These are phyloP conservation scores for Sprattus sprattus DNA, from an alignment of 2,113 vertebrate genomes.

Conservation along the genomic window DNA sequence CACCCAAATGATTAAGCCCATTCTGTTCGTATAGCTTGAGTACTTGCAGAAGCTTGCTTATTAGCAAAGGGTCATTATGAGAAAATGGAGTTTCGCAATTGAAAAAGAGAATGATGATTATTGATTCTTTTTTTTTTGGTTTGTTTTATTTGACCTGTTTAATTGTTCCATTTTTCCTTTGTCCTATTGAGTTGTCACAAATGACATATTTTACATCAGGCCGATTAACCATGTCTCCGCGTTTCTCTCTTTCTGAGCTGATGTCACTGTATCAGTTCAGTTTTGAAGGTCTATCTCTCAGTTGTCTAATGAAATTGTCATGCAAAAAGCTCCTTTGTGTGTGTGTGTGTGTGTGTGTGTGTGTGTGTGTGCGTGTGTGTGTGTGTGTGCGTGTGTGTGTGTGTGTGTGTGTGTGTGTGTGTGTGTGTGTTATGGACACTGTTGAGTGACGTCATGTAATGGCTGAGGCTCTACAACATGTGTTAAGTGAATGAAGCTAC, in stretches of 20 bases:
- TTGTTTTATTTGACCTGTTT: conserved; percentile 53
- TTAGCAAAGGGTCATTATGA: conserved; percentile 72
- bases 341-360: background rate
- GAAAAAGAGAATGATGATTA: conserved; percentile 68
- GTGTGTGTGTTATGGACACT: conserved; percentile 14
- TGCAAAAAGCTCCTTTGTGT: conserved; percentile 21
- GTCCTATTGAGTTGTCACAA: conserved; percentile 15
- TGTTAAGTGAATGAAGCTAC: background rate
- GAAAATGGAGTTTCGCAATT: conserved; percentile 72
- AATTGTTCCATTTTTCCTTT: conserved; percentile 46
- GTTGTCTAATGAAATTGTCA: background rate
- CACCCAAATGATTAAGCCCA: conserved; percentile 71
- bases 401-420: conserved; percentile 4
- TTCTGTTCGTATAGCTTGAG: conserved; percentile 53
- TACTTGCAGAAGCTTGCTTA: conserved; percentile 61
- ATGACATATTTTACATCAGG: conserved; percentile 16
- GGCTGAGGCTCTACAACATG: background rate
- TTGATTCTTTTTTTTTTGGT: conserved; percentile 67
- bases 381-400: background rate
- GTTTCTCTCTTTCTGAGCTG: background rate
- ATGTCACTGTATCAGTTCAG: conserved; percentile 14
- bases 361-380: background rate
- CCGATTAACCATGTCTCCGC: background rate
- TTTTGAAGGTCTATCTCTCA: conserved; percentile 11
- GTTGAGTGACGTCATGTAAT: conserved; percentile 7